Evolutionary conservation across 2,113 vertebrate species (phyloP).

Genomic region (Vicugna pacos): DNA sequence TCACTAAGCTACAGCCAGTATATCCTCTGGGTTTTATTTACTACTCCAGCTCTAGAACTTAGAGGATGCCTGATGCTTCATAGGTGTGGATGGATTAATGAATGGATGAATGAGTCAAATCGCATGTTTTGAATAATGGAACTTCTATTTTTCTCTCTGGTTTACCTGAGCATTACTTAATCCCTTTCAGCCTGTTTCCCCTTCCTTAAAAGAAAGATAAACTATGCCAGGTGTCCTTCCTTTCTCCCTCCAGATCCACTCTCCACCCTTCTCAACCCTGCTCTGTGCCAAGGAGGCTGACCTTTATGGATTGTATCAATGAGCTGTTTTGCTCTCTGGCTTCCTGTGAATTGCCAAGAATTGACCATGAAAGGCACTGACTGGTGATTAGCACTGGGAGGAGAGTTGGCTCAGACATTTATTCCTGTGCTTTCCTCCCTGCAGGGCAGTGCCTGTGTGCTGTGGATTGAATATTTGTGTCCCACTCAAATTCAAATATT

Average conservation of each 20-base stretch:
- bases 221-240: not conserved
- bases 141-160: slow-evolving; percentile 19
- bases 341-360: not conserved
- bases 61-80: not conserved
- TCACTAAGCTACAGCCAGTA: not conserved
- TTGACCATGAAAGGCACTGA: not conserved
- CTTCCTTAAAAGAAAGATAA: not conserved
- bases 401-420: not conserved
- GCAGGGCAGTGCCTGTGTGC: not conserved
- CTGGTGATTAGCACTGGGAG: not conserved
- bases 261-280: not conserved
- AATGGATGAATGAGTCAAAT: not conserved
- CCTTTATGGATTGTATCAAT: not conserved
- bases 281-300: not conserved
- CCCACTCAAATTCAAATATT: not conserved
- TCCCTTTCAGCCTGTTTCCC: slow-evolving; percentile 3
- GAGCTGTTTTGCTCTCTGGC: not conserved
- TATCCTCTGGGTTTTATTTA: not conserved
- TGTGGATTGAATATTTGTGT: not conserved
- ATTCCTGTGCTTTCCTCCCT: not conserved
- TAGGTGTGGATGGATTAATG: not conserved
- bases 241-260: not conserved
- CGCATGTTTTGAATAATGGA: not conserved
- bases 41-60: not conserved
- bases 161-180: not conserved